Evolutionary conservation across 2,888 invertebrate species (phyloP), one percentile per base, ranked within the genome.

Genomic region (Actias luna): DNA sequence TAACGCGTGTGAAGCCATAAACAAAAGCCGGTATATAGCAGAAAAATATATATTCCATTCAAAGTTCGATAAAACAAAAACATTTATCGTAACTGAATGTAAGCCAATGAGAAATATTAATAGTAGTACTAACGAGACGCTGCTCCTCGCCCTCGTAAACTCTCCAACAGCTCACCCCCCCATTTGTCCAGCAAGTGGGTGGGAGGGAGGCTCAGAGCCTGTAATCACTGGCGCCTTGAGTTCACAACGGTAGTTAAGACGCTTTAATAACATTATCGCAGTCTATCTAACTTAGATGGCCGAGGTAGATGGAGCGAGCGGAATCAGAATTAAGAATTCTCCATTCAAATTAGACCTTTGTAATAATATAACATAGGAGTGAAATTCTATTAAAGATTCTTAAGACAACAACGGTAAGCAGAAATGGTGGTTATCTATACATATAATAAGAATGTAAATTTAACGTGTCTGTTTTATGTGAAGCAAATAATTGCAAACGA

Each of bases 191-290:
- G 22, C 16, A 16, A n/a, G 29, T 29, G 29, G 29, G 55, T 0
- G 29, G 29, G 55, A 1, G 69, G 64, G 66, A 67, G 68, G 46
- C 4, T 50, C 12, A n/a, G 22, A 50, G 46, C 3, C 25, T 50
- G 46, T 82, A 82, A 82, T 84, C 78, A 82, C 74, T 72, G 70
- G 71, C 82, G 80, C 82, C 83, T 81, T 79, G 74, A 78, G 77
- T 73, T 63, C 63, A 67, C 61, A 65, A 64, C 62, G 65, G 61
- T 57, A 61, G 57, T 57, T 35, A 22, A 22, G 36, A 62, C 74
- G 76, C 74, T 77, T 72, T 79, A 79, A 83, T 79, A 69, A 61
- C 65, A 75, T 80, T 84, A 79, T 62, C 55, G 8, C 29, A 55
- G 29, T 29, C 55, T 55, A 74, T 64, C 63, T 67, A 71, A 68